A percentile compares a stretch with the other conserved stretches of the same genome.
Conservation (phyloP, 2,797 vertebrate genomes). For the Phoebastria nigripes region DNA sequence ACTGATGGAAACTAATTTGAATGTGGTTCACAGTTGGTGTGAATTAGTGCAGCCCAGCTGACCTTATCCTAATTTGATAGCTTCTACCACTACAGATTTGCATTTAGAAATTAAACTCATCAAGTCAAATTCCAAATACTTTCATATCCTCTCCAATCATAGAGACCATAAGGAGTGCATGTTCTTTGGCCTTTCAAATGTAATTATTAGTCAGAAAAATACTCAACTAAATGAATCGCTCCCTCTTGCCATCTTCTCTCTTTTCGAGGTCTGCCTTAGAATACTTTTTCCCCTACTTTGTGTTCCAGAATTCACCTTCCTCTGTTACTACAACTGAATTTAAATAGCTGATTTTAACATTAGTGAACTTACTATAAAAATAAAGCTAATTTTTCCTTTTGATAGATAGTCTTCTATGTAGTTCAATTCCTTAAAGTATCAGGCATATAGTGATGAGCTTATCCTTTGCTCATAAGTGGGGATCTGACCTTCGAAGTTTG, state of each 20-base stretch:
- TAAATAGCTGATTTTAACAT: background rate
- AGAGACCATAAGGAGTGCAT: background rate
- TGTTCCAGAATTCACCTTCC: background rate
- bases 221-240: background rate
- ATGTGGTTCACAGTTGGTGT: background rate
- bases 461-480: background rate
- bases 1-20: background rate
- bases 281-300: background rate
- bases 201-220: background rate
- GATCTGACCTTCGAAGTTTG: background rate
- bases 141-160: background rate
- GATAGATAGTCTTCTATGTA: background rate
- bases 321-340: background rate
- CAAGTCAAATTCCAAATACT: background rate
- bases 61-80: background rate
- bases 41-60: background rate
- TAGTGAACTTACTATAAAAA: background rate
- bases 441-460: background rate
- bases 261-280: background rate
- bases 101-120: constrained; percentile 30
- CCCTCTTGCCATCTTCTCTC: background rate
- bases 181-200: constrained; percentile 4
- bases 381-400: background rate
- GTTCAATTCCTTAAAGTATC: background rate
- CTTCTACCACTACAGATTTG: background rate